These are phyloP conservation scores for Cyanoderma ruficeps DNA, from an alignment of 2,113 vertebrate species.

Conservation along the genomic window DNA sequence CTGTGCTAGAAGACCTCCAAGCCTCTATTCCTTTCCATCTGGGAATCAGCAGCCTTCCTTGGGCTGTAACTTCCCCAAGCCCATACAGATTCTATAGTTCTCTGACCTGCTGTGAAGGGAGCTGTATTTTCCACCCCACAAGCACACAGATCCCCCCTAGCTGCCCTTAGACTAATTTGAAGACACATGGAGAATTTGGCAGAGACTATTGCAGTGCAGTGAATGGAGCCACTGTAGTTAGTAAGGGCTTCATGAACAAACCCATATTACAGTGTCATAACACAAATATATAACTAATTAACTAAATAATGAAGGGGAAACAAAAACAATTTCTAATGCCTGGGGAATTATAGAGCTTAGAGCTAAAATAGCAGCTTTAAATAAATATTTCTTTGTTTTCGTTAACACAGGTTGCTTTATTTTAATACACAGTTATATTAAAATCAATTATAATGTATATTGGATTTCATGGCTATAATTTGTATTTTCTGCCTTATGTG, in stretches of 20 bases:
- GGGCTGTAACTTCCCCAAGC: not conserved
- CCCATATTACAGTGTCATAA: not conserved
- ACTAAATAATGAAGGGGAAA: conserved; percentile 18
- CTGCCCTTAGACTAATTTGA: not conserved
- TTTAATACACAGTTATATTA: conserved; percentile 44
- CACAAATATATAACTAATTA: conserved; percentile 53
- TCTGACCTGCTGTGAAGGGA: not conserved
- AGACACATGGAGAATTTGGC: not conserved
- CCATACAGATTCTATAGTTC: not conserved
- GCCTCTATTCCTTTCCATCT: not conserved
- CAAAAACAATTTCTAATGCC: not conserved
- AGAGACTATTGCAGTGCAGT: not conserved
- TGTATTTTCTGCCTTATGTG: conserved; percentile 76
- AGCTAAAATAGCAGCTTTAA: conserved; percentile 17
- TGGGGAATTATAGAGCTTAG: not conserved
- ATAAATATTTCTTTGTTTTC: conserved; percentile 13
- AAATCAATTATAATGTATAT: conserved; percentile 62
- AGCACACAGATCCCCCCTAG: not conserved
- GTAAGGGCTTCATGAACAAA: not conserved
- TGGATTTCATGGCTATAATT: conserved; percentile 67
- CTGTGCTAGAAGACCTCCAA: not conserved
- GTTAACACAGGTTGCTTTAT: conserved; percentile 23
- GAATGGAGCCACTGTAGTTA: not conserved
- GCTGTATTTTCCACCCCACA: not conserved
- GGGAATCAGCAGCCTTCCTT: not conserved